phyloP scores from a whole-genome alignment of 1,140 invertebrate species.

The Popillia japonica region DNA sequence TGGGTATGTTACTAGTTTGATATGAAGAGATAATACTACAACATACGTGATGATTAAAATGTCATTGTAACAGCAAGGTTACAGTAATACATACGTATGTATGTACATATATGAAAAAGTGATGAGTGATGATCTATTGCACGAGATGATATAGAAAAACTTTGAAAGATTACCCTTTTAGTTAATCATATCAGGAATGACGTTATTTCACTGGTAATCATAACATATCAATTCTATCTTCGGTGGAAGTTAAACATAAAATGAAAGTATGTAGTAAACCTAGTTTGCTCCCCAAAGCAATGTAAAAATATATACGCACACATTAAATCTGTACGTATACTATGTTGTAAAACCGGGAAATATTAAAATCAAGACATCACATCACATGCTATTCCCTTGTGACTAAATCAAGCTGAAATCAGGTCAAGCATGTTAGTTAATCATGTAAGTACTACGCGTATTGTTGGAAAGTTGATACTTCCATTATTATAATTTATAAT shows the following conservation, averaged over 20 bases:
- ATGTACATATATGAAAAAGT: background rate
- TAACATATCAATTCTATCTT: background rate
- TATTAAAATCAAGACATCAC: background rate
- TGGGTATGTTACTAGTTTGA: too few species aligned
- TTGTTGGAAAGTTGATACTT: too few species aligned
- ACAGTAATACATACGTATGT: background rate
- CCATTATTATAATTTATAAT: too few species aligned
- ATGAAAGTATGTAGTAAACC: background rate
- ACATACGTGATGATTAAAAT: too few species aligned
- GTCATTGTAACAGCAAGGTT: background rate
- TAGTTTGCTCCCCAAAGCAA: background rate
- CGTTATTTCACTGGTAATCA: background rate
- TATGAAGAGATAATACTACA: background rate
- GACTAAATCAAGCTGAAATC: background rate
- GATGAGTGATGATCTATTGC: background rate
- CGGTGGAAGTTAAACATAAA: conserved; percentile 1
- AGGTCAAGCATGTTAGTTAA: background rate
- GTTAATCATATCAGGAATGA: background rate
- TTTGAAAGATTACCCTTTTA: conserved; percentile 1
- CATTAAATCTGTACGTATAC: background rate
- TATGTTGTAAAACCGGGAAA: background rate
- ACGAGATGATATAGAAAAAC: background rate
- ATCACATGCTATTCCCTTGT: background rate
- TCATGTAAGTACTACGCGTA: too few species aligned
- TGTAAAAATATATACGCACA: background rate